These are phyloP conservation scores for Bombylius discolor DNA, from an alignment of 2,888 invertebrate species.

Conservation along the genomic window DNA sequence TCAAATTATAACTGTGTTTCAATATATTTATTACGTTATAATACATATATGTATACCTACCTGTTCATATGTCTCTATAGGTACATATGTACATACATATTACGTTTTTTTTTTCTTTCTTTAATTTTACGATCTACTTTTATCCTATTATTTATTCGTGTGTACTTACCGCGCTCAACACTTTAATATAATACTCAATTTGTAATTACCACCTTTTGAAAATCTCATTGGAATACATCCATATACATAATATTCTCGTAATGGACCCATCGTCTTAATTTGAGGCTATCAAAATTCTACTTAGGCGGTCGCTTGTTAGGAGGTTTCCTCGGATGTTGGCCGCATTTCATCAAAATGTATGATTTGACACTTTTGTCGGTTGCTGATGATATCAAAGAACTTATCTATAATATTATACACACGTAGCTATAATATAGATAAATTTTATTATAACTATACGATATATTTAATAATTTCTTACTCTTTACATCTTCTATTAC, in stretches of 20 bases:
- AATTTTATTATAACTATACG: too few relatives aligned
- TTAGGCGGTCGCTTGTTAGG: conserved; percentile 9
- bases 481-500: too few relatives aligned
- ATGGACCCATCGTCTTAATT: conserved; percentile 8
- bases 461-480: too few relatives aligned
- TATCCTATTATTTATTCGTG: background rate
- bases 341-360: conserved; percentile 8
- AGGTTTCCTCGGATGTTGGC: background rate
- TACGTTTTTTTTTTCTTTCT: too few relatives aligned
- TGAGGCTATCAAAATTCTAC: conserved; percentile 5
- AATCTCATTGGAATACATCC: background rate
- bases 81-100: too few relatives aligned
- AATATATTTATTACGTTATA: too few relatives aligned
- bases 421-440: too few relatives aligned
- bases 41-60: too few relatives aligned
- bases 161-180: background rate
- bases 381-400: background rate
- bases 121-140: too few relatives aligned
- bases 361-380: conserved; percentile 5
- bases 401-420: too few relatives aligned
- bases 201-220: background rate
- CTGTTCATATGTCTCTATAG: too few relatives aligned
- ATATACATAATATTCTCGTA: background rate
- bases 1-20: too few relatives aligned
- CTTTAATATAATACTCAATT: background rate